A percentile compares a stretch with the other conserved stretches of the same genome.
Evolutionary conservation across 92 coral and sea anemone genomes (phyloP).

Genomic region (Umimayanthus kanabou): DNA sequence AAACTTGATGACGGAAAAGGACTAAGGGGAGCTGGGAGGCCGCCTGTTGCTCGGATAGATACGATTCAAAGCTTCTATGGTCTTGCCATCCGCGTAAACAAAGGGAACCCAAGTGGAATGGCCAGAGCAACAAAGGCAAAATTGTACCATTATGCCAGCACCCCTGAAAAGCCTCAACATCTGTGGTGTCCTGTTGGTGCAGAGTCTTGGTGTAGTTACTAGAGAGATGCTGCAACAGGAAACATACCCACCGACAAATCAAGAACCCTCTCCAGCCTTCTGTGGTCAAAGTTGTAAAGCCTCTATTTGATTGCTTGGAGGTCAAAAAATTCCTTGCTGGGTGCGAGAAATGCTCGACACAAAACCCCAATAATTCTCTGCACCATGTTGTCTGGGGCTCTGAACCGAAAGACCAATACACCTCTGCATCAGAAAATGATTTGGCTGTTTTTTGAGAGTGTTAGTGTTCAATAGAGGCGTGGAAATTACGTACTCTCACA

Average conservation of each 20-base stretch:
- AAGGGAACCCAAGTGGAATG: constrained; percentile 55
- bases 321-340: constrained; percentile 44
- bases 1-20: constrained; percentile 58
- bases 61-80: constrained; percentile 65
- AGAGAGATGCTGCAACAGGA: constrained; percentile 50
- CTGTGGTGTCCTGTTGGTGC: constrained; percentile 55
- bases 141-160: constrained; percentile 57
- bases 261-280: constrained; percentile 60
- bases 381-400: constrained; percentile 63
- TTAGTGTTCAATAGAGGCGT: constrained; percentile 56
- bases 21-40: constrained; percentile 47
- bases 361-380: constrained; percentile 56
- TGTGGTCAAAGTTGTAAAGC: constrained; percentile 49
- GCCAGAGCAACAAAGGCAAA: constrained; percentile 67
- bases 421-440: constrained; percentile 44
- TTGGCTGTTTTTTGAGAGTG: constrained; percentile 51
- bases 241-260: constrained; percentile 46
- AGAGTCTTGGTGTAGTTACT: constrained; percentile 61
- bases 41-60: constrained; percentile 55
- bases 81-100: constrained; percentile 56
- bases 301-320: constrained; percentile 58
- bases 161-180: constrained; percentile 52
- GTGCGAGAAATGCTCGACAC: constrained; percentile 54
- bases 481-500: constrained; percentile 32
- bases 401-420: constrained; percentile 58